These are phyloP conservation scores for Rallus limicola DNA, from an alignment of 2,113 vertebrate species.

Conservation along the genomic window DNA sequence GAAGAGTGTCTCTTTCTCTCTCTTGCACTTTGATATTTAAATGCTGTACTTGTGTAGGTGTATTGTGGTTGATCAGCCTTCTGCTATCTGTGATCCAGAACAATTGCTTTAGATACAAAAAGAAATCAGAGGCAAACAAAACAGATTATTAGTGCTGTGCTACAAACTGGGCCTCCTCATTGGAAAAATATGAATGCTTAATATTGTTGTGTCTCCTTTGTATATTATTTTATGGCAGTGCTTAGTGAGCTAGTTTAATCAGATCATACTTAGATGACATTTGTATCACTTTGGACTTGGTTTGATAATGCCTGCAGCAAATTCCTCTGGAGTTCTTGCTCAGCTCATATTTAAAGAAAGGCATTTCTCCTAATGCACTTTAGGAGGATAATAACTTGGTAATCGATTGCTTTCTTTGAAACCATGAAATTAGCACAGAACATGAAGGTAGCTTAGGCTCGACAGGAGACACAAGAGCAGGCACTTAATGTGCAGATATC, in stretches of 20 bases:
- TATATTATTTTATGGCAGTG: not conserved
- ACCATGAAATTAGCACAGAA: not conserved
- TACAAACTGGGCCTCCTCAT: not conserved
- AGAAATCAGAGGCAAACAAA: not conserved
- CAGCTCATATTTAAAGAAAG: not conserved
- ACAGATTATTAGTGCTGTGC: not conserved
- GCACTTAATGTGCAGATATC: fast-evolving
- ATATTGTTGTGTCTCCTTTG: not conserved
- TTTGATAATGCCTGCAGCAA: not conserved
- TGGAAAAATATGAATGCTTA: not conserved
- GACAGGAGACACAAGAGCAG: not conserved
- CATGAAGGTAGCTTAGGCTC: not conserved
- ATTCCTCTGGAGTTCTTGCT: not conserved
- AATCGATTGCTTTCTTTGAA: not conserved
- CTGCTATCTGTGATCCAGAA: not conserved
- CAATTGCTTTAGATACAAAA: not conserved
- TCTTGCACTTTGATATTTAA: conserved; percentile 41
- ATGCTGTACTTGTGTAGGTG: not conserved
- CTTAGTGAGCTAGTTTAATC: not conserved
- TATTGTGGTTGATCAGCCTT: not conserved
- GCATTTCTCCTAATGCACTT: not conserved
- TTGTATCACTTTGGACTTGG: not conserved
- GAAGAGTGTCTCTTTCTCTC: not conserved
- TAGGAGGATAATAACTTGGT: not conserved
- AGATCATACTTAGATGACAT: not conserved